phyloP scores from a whole-genome alignment of 2,113 vertebrate genomes.

The Notarius quadriscutis region DNA sequence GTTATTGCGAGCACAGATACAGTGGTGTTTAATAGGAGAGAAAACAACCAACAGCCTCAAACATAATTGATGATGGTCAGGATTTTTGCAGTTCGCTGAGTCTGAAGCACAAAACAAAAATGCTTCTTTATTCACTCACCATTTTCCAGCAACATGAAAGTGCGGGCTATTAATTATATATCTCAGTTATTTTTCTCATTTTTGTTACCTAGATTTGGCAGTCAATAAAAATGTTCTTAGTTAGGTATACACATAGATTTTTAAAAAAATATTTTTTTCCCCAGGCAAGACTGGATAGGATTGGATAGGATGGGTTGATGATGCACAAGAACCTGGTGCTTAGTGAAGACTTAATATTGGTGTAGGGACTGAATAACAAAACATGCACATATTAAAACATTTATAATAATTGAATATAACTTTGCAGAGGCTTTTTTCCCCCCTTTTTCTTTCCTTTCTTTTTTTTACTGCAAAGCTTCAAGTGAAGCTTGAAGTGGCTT shows the following conservation, averaged over 20 bases:
- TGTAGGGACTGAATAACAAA: not conserved
- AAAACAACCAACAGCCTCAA: not conserved
- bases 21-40: not conserved
- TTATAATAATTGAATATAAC: not conserved
- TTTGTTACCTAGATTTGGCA: not conserved
- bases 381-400: not conserved
- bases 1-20: not conserved
- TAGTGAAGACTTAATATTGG: not conserved
- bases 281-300: not conserved
- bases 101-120: not conserved
- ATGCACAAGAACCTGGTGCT: too few relatives aligned
- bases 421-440: not conserved
- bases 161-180: not conserved
- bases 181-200: not conserved
- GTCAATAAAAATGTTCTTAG: not conserved
- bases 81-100: not conserved
- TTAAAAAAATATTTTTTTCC: not conserved
- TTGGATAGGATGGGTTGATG: too few relatives aligned
- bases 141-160: not conserved
- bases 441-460: too few relatives aligned
- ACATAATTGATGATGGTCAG: not conserved
- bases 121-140: not conserved
- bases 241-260: not conserved
- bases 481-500: not conserved
- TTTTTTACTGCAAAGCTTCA: not conserved